Evolutionary conservation across 2,888 invertebrate genomes (phyloP).

Genomic region (Lasioglossum marginatum): DNA sequence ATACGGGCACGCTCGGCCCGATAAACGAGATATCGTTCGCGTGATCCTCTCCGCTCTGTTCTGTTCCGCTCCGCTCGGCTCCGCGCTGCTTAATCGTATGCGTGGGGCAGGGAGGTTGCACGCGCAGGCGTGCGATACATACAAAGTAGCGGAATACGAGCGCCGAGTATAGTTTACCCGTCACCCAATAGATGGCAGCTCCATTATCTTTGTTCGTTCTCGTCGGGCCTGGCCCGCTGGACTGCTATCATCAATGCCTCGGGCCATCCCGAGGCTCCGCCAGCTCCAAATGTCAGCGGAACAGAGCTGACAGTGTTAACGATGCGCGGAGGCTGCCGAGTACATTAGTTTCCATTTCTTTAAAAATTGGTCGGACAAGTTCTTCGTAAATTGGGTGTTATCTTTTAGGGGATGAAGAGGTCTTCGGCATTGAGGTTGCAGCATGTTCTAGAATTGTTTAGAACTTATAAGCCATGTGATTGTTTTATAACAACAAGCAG

Average conservation of each 20-base stretch:
- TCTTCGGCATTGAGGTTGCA: neutral
- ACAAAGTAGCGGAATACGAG: slow-evolving; percentile 66
- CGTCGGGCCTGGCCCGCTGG: neutral
- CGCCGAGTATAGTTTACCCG: slow-evolving; percentile 76
- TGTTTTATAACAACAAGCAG: neutral
- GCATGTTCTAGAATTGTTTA: neutral
- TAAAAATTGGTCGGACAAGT: neutral
- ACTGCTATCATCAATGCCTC: neutral
- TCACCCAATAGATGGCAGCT: slow-evolving; percentile 83
- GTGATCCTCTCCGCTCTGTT: slow-evolving; percentile 45
- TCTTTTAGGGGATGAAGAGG: neutral
- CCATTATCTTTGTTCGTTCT: slow-evolving; percentile 79
- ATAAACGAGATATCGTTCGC: slow-evolving; percentile 62
- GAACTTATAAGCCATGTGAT: neutral
- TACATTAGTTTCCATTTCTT: neutral
- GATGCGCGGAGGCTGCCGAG: neutral
- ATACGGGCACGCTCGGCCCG: slow-evolving; percentile 51
- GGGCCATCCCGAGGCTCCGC: neutral
- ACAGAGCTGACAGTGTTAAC: neutral
- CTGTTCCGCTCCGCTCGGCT: neutral
- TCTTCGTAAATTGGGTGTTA: neutral
- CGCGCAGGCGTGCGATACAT: slow-evolving; percentile 63
- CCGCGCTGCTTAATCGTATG: slow-evolving; percentile 59
- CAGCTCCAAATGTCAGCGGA: neutral
- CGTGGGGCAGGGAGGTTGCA: slow-evolving; percentile 47